A percentile compares a stretch with the other conserved stretches of the same genome.
Evolutionary conservation across 2,113 vertebrate genomes (phyloP).

Genomic region (Myotis brandtii): DNA sequence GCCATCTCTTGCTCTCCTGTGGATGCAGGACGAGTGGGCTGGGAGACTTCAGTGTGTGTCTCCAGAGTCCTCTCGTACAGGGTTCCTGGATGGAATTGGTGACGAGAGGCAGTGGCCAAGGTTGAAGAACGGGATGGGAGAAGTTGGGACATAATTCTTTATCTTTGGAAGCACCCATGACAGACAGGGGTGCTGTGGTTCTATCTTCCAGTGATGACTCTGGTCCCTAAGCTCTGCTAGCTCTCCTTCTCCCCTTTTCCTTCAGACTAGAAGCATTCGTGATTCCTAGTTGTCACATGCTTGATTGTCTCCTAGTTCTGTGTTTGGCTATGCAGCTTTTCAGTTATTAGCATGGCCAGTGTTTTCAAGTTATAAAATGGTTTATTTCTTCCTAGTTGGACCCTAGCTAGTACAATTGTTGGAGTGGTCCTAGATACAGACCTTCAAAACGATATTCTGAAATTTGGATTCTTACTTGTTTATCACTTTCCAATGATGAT

Average conservation of each 20-base stretch:
- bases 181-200: background rate
- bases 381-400: background rate
- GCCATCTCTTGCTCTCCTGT: background rate
- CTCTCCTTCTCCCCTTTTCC: background rate
- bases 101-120: background rate
- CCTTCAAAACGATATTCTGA: background rate
- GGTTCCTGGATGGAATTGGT: background rate
- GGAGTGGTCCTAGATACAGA: background rate
- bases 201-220: background rate
- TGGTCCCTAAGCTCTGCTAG: background rate
- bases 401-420: background rate
- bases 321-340: background rate
- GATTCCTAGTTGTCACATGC: background rate
- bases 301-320: background rate
- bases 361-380: background rate
- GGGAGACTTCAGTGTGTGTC: background rate
- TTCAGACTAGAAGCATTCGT: background rate
- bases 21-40: background rate
- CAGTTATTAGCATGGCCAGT: background rate
- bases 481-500: background rate
- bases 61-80: background rate
- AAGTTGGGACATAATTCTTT: background rate
- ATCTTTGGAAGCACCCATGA: background rate
- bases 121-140: background rate
- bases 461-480: background rate